A percentile compares a stretch with the other conserved stretches of the same genome.
Conservation (phyloP, 1,140 invertebrate species). For the Brachionus plicatilis region DNA sequence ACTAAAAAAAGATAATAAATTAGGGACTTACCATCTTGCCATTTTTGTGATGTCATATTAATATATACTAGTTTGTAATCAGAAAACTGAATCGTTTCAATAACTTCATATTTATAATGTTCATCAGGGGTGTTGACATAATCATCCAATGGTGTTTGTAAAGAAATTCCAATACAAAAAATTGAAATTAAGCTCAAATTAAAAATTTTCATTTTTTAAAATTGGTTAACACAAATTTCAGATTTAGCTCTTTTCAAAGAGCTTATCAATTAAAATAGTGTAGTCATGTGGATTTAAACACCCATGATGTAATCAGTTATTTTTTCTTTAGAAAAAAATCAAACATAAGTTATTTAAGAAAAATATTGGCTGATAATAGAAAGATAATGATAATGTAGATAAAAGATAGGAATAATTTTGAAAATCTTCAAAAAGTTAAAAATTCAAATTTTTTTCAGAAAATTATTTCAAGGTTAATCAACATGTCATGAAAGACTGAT, state of each 20-base stretch:
- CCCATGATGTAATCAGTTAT: background rate
- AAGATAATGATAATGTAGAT: too few relatives aligned
- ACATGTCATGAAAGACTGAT: too few relatives aligned
- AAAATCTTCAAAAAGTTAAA: too few relatives aligned
- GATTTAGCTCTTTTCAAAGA: background rate
- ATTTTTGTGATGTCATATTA: constrained; percentile 34
- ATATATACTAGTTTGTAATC: background rate
- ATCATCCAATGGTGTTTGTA: constrained; percentile 10
- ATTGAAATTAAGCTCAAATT: background rate
- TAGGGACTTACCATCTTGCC: background rate
- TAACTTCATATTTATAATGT: background rate
- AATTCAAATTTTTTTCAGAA: too few relatives aligned
- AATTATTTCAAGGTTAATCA: too few relatives aligned
- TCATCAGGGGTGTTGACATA: background rate
- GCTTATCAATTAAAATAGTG: background rate
- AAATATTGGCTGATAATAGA: too few relatives aligned
- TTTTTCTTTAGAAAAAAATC: too few relatives aligned
- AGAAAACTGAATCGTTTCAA: background rate
- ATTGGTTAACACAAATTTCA: background rate
- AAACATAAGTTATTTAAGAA: too few relatives aligned
- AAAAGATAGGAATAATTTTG: too few relatives aligned
- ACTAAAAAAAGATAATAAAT: background rate
- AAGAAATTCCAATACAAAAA: background rate
- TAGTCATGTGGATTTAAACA: background rate
- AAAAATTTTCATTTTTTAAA: background rate